phyloP scores from a whole-genome alignment of 2,888 invertebrate species.

The Cerceris rybyensis region DNA sequence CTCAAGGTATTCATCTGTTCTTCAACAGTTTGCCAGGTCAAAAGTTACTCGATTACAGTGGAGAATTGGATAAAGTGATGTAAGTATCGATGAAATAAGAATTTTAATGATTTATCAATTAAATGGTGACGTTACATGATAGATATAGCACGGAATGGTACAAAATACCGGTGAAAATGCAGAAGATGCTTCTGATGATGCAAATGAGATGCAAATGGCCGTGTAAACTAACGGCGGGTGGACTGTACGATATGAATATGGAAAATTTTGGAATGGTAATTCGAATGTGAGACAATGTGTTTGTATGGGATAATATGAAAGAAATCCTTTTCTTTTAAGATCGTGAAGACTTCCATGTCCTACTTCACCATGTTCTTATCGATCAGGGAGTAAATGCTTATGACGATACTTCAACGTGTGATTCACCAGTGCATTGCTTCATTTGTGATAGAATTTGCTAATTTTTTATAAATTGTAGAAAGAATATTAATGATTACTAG shows the following conservation, averaged over 20 bases:
- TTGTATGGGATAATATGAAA: not conserved
- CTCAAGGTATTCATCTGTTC: constrained; percentile 22
- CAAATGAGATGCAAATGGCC: constrained; percentile 5
- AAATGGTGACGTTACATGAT: not conserved
- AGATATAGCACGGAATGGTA: constrained; percentile 37
- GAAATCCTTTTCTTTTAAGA: constrained; percentile 31
- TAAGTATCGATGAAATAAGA: not conserved
- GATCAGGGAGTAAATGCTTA: constrained; percentile 9
- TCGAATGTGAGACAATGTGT: not conserved
- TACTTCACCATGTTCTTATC: constrained; percentile 49
- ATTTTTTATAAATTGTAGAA: no score
- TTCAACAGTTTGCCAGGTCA: constrained; percentile 25
- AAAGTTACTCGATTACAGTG: constrained; percentile 19
- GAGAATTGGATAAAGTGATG: not conserved
- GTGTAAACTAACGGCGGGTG: constrained; percentile 35
- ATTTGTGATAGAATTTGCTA: no score
- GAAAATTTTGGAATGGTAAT: constrained; percentile 37
- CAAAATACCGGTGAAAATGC: constrained; percentile 21
- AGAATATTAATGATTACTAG: no score
- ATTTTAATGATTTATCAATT: not conserved
- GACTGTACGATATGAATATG: constrained; percentile 27
- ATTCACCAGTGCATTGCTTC: not conserved
- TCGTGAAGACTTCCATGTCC: constrained; percentile 50
- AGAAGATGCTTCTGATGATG: constrained; percentile 25
- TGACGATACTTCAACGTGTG: not conserved